Percentiles rank a stretch among this genome's conserved stretches.
Conservation (phyloP, 2,113 vertebrate genomes). For the Melanerpes aurifrons region DNA sequence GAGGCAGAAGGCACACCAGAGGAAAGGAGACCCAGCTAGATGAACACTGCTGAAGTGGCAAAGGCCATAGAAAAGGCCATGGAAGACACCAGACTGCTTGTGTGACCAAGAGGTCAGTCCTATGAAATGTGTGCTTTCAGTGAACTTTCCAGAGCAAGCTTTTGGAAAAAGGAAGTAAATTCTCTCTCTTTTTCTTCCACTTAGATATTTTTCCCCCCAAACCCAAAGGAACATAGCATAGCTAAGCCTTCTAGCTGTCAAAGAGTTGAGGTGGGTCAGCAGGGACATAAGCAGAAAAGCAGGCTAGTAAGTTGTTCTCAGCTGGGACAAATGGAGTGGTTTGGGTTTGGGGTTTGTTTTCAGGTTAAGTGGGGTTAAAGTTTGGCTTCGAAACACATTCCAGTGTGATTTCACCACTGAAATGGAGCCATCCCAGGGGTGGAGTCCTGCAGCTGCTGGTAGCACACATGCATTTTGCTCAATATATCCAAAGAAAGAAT, state of each 20-base stretch:
- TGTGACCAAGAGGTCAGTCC: not conserved
- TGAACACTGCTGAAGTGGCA: not conserved
- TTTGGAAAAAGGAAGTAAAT: not conserved
- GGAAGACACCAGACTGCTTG: not conserved
- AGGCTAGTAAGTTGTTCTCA: not conserved
- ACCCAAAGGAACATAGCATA: not conserved
- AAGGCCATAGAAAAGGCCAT: not conserved
- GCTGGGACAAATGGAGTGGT: not conserved
- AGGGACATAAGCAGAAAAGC: not conserved
- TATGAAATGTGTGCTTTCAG: not conserved
- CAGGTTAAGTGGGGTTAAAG: constrained; percentile 41
- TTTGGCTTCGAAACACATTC: constrained; percentile 37
- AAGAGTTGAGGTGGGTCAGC: not conserved
- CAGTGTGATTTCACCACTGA: constrained; percentile 54
- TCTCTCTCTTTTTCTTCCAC: not conserved
- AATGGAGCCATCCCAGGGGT: constrained; percentile 43
- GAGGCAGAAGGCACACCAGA: not conserved
- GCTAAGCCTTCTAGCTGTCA: not conserved
- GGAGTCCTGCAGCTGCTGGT: constrained; percentile 56
- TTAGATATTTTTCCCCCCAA: not conserved
- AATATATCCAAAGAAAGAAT: constrained; percentile 6
- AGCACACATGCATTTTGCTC: constrained; percentile 13
- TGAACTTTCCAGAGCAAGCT: not conserved
- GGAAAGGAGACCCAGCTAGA: not conserved
- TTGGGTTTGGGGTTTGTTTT: not conserved